Conservation (phyloP, 1,140 invertebrate species). For the Zelostemma sp. region DNA sequence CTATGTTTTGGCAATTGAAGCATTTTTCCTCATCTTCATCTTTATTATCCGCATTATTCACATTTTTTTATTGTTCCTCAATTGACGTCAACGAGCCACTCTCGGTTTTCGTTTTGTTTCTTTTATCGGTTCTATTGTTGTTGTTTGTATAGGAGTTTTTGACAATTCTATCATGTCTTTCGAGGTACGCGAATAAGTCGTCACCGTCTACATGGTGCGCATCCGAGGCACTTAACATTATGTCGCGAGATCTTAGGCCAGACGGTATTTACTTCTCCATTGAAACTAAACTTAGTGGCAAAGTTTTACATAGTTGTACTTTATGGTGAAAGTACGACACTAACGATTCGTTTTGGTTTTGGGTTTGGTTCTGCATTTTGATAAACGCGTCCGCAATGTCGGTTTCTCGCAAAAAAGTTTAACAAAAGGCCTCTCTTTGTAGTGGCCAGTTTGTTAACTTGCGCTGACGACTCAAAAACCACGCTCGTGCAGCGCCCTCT, state of each 20-base stretch:
- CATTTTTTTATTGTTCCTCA: neutral
- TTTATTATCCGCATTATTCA: neutral
- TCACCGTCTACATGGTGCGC: conserved; percentile 12
- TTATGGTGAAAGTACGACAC: conserved; percentile 37
- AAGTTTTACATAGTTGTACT: conserved; percentile 22
- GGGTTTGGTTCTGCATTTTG: conserved; percentile 16
- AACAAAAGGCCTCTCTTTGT: conserved; percentile 16
- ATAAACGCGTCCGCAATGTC: conserved; percentile 22
- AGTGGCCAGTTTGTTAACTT: conserved; percentile 13
- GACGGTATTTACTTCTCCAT: conserved; percentile 27
- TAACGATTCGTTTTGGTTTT: conserved; percentile 14
- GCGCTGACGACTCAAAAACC: conserved; percentile 17
- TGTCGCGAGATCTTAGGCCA: conserved; percentile 26
- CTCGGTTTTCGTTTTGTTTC: conserved; percentile 5
- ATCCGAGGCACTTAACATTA: conserved; percentile 18
- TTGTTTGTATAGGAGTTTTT: conserved; percentile 14
- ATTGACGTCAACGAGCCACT: neutral
- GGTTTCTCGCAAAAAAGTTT: conserved; percentile 14
- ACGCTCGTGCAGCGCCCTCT: conserved; percentile 24
- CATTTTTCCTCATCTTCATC: conserved; percentile 23
- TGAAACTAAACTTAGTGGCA: conserved; percentile 17
- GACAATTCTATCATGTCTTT: conserved; percentile 21
- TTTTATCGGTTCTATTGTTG: neutral
- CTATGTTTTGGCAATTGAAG: conserved; percentile 31
- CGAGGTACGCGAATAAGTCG: conserved; percentile 21